These are phyloP conservation scores for Sipunculus nudus DNA, from an alignment of 2,888 invertebrate species.

Conservation along the genomic window DNA sequence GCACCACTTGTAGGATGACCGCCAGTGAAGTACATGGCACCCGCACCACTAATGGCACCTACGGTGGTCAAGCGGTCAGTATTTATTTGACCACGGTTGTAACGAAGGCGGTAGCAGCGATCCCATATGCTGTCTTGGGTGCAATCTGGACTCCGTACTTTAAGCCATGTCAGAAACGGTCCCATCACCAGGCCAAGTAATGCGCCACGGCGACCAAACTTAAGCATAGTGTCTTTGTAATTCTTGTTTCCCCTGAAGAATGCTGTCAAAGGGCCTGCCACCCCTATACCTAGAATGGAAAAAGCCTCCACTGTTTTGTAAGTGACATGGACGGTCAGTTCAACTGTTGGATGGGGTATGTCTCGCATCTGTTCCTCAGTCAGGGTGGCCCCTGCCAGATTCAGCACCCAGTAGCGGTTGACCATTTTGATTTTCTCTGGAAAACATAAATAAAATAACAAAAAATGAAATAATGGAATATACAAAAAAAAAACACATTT, in stretches of 20 bases:
- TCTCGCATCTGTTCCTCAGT: constrained; percentile 13
- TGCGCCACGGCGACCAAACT: constrained; percentile 15
- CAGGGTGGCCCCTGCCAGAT: background rate
- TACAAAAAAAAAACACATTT: too few species aligned
- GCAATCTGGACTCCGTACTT: constrained; percentile 45
- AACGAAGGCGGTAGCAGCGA: constrained; percentile 29
- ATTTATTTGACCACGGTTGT: constrained; percentile 16
- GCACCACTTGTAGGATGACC: background rate
- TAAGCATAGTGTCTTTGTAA: background rate
- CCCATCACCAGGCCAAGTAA: constrained; percentile 31
- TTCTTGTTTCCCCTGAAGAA: constrained; percentile 4
- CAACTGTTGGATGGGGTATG: constrained; percentile 45
- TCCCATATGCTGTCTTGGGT: constrained; percentile 42
- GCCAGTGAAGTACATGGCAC: background rate
- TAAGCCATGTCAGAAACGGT: constrained; percentile 43
- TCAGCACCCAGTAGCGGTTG: too few species aligned
- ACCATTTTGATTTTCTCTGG: too few species aligned
- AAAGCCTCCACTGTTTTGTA: constrained; percentile 43
- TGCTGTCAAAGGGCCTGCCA: constrained; percentile 12
- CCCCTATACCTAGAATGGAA: constrained; percentile 19
- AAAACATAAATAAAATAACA: too few species aligned
- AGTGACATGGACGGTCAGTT: constrained; percentile 51
- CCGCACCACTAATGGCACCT: constrained; percentile 10
- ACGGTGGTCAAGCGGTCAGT: constrained; percentile 11
- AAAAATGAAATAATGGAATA: too few species aligned